Percentiles rank a stretch among this genome's conserved stretches.
Evolutionary conservation across 1,140 invertebrate species (phyloP).

Genomic region (Drosophila orena): DNA sequence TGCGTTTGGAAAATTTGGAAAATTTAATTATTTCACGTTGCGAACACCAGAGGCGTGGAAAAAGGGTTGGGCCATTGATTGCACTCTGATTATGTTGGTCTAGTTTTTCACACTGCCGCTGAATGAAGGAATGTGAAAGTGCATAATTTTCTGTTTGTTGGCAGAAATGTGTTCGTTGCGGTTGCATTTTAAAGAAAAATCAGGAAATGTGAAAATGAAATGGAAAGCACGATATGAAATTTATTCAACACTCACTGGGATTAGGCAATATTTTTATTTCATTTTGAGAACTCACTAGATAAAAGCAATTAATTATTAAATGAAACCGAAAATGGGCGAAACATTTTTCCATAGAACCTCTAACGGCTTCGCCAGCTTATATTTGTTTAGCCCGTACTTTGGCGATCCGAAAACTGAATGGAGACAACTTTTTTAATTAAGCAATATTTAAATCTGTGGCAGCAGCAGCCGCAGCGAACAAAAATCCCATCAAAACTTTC

Average conservation of each 20-base stretch:
- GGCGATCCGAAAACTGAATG: conserved; percentile 37
- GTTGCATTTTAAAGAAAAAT: conserved; percentile 14
- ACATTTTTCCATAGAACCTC: neutral
- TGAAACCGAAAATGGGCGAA: neutral
- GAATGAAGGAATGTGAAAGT: conserved; percentile 23
- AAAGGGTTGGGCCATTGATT: conserved; percentile 60
- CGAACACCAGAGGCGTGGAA: conserved; percentile 34
- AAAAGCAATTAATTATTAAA: conserved; percentile 2
- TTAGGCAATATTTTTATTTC: too few relatives aligned
- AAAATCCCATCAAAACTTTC: conserved; percentile 61
- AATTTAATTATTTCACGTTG: conserved; percentile 78
- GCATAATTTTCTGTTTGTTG: conserved; percentile 7
- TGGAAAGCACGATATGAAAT: neutral
- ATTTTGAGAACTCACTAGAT: neutral
- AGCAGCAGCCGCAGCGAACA: conserved; percentile 39
- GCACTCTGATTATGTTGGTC: conserved; percentile 27
- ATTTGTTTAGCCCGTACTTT: conserved; percentile 19
- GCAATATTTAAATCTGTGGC: conserved; percentile 65
- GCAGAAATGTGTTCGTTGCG: conserved; percentile 22
- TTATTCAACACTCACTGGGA: too few relatives aligned
- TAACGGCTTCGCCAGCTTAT: neutral
- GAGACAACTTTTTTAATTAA: conserved; percentile 74
- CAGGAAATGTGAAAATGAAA: conserved; percentile 8
- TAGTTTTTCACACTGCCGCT: conserved; percentile 27
- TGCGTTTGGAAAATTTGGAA: conserved; percentile 73